Conservation (phyloP, 1,140 invertebrate species). For the Caerostris extrusa region DNA sequence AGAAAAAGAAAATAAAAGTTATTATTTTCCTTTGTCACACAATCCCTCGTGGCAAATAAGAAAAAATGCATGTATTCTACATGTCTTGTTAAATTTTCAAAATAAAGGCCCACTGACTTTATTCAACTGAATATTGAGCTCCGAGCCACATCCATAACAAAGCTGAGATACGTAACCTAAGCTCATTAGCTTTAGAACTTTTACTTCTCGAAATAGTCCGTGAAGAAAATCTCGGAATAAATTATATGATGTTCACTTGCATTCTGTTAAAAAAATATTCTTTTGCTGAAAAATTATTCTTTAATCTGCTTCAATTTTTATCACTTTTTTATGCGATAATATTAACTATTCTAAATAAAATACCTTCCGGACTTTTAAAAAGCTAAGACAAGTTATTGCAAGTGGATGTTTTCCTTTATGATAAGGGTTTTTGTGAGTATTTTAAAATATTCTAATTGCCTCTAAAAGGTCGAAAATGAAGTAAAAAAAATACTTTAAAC, state of each 20-base stretch:
- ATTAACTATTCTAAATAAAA: constrained; percentile 2
- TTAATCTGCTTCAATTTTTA: not conserved
- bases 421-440: not conserved
- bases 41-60: not conserved
- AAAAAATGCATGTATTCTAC: not conserved
- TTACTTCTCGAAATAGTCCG: not conserved
- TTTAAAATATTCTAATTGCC: not conserved
- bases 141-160: not conserved
- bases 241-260: not conserved
- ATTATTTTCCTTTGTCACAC: too few species aligned
- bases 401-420: not conserved
- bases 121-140: not conserved
- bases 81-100: not conserved
- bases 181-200: not conserved
- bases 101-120: not conserved
- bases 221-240: not conserved
- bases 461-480: not conserved
- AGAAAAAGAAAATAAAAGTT: not conserved
- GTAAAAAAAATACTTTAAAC: not conserved
- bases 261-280: too few species aligned
- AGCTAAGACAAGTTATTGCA: not conserved
- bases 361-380: not conserved
- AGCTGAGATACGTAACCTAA: not conserved
- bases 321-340: not conserved
- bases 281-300: not conserved